Evolutionary conservation across 2,113 vertebrate genomes (phyloP), one percentile per base, ranked within the genome.

Genomic region (Hippocampus guttulatus): DNA sequence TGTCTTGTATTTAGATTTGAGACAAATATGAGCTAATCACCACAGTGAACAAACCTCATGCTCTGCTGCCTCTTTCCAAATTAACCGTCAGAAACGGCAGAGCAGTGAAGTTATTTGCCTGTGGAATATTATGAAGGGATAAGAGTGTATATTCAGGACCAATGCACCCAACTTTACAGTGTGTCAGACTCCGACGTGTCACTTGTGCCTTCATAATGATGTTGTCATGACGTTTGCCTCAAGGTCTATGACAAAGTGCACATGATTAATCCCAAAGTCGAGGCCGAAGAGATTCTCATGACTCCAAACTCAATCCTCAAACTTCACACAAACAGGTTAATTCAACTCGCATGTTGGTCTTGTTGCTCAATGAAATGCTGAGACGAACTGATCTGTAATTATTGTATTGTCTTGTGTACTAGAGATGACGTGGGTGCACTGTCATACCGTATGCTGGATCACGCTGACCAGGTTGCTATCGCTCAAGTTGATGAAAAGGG

Each of bases 171-270:
- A 47, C 75, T 77, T 88, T 83, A 81, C 61, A 84, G 64, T 75
- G 51, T 69, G 78, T 87, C 78, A 76, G 75, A 76, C 69, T 74
- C 69, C 78, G 70, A 68, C 76, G 72, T 72, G 71, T 85, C 70
- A 77, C 62, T 6, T 33, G 58, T 74, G 51, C 54, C 61, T 51
- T 40, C 69, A 80, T 88, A 85, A 85, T 77, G 77, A 40, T 70
- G 66, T 71, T 73, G 71, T 80, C 21, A 73, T 61, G 15, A 40
- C 72, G 11, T 78, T 78, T 55, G 18, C 79, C 84, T 88, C 70
- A 41, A 91, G 96, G 97, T 98, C 41, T 98, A 96, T 89, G 96
- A 98, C 79, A 94, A 95, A 66, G 88, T 98, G 58, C 85, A 87
- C 38, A 84, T 99, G 69, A 54, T 95, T 74, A 92, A 91, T 83